Evolutionary conservation across 2,888 invertebrate species (phyloP).

Genomic region (Chouioia cunea): DNA sequence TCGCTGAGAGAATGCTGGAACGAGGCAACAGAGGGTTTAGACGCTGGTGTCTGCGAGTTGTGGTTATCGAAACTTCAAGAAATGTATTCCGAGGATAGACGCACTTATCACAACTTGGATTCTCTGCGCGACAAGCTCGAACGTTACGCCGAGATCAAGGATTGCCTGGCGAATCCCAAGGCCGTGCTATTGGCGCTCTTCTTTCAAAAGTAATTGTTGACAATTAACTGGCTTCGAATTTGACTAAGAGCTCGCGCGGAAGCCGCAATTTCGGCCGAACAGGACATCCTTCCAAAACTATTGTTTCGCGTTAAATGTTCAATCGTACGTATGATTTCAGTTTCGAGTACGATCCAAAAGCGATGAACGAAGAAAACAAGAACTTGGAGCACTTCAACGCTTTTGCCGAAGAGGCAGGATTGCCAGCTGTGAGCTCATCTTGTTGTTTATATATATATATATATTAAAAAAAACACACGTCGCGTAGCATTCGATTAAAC

Average conservation of each 20-base stretch:
- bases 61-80: constrained; percentile 67
- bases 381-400: constrained; percentile 71
- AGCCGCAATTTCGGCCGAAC: background rate
- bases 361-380: constrained; percentile 71
- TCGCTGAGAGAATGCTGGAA: constrained; percentile 66
- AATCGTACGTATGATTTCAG: constrained; percentile 65
- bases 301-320: background rate
- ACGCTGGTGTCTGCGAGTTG: constrained; percentile 58
- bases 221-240: no score
- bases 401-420: constrained; percentile 70
- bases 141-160: constrained; percentile 67
- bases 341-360: constrained; percentile 73
- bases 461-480: constrained; percentile 13
- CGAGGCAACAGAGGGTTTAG: constrained; percentile 63
- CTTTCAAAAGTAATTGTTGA: constrained; percentile 72
- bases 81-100: constrained; percentile 67
- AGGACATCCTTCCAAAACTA: background rate
- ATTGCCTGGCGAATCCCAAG: constrained; percentile 67
- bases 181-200: constrained; percentile 71
- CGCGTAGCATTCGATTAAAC: no score
- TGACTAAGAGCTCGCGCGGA: background rate
- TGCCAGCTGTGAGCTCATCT: constrained; percentile 65
- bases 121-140: constrained; percentile 69
- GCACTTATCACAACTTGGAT: constrained; percentile 70
- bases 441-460: no score